Percentiles rank a stretch among this genome's conserved stretches.
Conservation (phyloP, 2,113 vertebrate species). For the Epinephelus cyanopodus region DNA sequence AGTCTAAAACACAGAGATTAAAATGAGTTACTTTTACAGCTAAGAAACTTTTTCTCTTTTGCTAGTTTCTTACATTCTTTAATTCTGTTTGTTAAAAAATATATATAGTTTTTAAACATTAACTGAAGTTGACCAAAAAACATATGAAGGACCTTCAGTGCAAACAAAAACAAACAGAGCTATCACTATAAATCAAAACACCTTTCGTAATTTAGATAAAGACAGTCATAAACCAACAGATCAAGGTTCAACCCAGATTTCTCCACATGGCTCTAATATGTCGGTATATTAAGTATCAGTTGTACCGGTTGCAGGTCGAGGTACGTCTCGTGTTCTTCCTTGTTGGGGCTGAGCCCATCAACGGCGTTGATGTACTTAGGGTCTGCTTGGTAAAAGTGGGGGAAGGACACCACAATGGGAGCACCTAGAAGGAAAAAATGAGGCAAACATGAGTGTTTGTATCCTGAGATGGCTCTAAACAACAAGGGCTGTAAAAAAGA, state of each 20-base stretch:
- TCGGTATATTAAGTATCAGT: background rate
- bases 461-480: background rate
- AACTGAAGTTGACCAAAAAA: too few species aligned
- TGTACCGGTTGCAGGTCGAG: constrained; percentile 95
- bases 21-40: background rate
- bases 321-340: constrained; percentile 94
- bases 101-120: too few species aligned
- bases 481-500: background rate
- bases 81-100: background rate
- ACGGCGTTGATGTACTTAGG: constrained; percentile 87
- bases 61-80: too few species aligned
- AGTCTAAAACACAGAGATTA: constrained; percentile 64
- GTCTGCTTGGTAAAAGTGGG: constrained; percentile 97
- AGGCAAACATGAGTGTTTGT: background rate
- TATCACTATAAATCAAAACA: background rate
- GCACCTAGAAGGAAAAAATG: constrained; percentile 84
- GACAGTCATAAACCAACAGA: background rate
- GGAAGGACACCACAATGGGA: constrained; percentile 95
- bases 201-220: constrained; percentile 14
- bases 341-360: constrained; percentile 91
- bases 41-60: background rate
- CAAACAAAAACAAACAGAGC: background rate
- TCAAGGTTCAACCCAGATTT: background rate
- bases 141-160: background rate
- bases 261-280: background rate